Evolutionary conservation across 2,888 invertebrate species (phyloP).

Genomic region (Galerucella calmariensis): DNA sequence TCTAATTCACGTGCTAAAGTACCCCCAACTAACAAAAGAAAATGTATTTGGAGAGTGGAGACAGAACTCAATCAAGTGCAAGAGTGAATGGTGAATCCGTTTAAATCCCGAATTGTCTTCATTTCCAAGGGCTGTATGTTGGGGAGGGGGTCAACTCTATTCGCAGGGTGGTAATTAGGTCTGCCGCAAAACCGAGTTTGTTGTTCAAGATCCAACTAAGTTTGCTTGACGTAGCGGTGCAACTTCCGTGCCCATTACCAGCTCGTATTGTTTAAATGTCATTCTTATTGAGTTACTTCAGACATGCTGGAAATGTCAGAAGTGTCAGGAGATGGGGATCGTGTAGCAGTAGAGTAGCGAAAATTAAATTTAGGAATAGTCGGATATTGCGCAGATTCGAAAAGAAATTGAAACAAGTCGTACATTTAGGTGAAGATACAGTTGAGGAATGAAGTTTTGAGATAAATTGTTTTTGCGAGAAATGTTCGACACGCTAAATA

Average conservation of each 20-base stretch:
- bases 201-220: conserved; percentile 56
- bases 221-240: conserved; percentile 57
- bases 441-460: conserved; percentile 3
- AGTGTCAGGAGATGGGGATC: conserved; percentile 32
- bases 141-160: conserved; percentile 45
- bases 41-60: conserved; percentile 29
- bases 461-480: conserved; percentile 6
- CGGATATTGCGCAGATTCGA: not conserved
- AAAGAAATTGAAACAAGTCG: conserved; percentile 19
- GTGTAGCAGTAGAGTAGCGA: conserved; percentile 21
- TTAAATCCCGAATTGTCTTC: conserved; percentile 54
- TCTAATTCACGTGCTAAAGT: not conserved
- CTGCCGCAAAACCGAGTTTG: conserved; percentile 58
- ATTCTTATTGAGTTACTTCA: conserved; percentile 56
- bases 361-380: conserved; percentile 26
- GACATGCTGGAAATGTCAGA: conserved; percentile 36
- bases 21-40: conserved; percentile 16
- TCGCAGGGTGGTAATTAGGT: conserved; percentile 58
- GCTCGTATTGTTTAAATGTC: conserved; percentile 59
- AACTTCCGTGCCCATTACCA: conserved; percentile 56
- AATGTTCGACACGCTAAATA: not conserved
- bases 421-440: conserved; percentile 9
- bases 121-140: conserved; percentile 2
- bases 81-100: conserved; percentile 49
- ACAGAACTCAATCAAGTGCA: conserved; percentile 45